Evolutionary conservation across 92 coral and sea anemone genomes (phyloP).

Genomic region (Phenganax subtilis): DNA sequence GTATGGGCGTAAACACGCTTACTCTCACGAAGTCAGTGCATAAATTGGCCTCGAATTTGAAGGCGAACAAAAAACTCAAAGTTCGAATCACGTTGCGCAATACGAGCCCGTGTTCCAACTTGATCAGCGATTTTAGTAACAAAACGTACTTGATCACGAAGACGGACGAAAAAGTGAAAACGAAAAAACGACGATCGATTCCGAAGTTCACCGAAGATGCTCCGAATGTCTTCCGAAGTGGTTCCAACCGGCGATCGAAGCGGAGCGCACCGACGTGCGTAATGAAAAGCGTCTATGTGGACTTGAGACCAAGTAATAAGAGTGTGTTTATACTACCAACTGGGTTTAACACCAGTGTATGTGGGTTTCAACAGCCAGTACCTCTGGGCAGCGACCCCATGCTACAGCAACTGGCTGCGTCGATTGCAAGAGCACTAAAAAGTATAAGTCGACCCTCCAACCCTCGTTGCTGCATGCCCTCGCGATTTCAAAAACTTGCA

Average conservation of each 20-base stretch:
- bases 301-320: not conserved
- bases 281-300: not conserved
- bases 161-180: not conserved
- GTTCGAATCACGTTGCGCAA: slow-evolving; percentile 3
- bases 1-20: not conserved
- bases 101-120: slow-evolving; percentile 8
- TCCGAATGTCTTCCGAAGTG: not conserved
- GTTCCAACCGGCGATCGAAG: not conserved
- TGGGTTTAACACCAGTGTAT: not conserved
- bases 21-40: not conserved
- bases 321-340: not conserved
- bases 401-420: not conserved
- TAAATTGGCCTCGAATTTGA: not conserved
- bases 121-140: not conserved
- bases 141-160: slow-evolving; percentile 1
- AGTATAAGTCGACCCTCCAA: not conserved
- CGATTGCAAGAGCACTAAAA: not conserved
- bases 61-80: not conserved
- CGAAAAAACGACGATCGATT: slow-evolving; percentile 9
- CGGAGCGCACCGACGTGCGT: not conserved
- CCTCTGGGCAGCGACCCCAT: slow-evolving; percentile 12
- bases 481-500: not conserved
- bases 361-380: slow-evolving; percentile 2
- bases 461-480: not conserved
- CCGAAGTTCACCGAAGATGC: not conserved